A percentile compares a stretch with the other conserved stretches of the same genome.
Conservation (phyloP, 2,797 vertebrate genomes). For the Helarctos malayanus region DNA sequence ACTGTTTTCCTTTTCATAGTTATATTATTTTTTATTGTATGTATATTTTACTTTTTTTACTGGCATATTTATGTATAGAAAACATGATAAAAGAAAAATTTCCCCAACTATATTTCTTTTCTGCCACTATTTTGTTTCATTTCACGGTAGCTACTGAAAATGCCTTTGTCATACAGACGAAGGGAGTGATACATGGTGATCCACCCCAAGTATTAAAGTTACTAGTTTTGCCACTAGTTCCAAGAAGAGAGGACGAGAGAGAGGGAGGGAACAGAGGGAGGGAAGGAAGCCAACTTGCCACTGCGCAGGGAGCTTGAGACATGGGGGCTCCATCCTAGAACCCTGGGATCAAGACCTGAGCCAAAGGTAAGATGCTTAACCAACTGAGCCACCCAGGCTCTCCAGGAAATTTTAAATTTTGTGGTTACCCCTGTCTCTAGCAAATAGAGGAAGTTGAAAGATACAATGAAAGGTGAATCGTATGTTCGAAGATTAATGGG, state of each 20-base stretch:
- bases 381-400: not conserved
- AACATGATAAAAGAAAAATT: not conserved
- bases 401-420: not conserved
- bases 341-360: not conserved
- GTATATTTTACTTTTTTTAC: not conserved
- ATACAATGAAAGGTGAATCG: rapidly evolving
- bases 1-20: not conserved
- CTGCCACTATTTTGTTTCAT: not conserved
- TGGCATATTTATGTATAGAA: not conserved
- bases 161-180: not conserved
- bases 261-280: not conserved
- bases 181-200: not conserved
- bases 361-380: not conserved
- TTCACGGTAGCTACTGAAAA: not conserved
- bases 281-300: not conserved
- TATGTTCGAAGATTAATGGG: not conserved
- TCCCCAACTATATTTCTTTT: not conserved
- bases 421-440: not conserved
- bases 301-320: not conserved
- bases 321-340: not conserved
- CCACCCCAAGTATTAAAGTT: too few relatives aligned
- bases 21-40: not conserved
- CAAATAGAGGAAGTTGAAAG: not conserved
- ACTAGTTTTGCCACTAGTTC: not conserved
- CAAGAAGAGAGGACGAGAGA: not conserved